Percentiles rank a stretch among this genome's conserved stretches.
phyloP scores from a whole-genome alignment of 2,113 vertebrate species.

The Scomber scombrus region DNA sequence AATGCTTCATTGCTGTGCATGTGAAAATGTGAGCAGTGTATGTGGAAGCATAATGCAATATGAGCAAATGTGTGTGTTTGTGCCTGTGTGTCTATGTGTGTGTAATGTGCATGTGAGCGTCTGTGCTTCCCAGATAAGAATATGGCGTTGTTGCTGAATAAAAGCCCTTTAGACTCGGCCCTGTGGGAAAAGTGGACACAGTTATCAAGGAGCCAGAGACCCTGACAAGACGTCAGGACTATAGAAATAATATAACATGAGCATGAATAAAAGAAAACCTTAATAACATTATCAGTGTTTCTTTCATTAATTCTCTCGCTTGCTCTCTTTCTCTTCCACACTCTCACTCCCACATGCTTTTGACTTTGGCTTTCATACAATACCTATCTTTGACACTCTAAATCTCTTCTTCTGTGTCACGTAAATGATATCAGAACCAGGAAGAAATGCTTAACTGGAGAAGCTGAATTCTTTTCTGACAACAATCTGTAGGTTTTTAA shows the following conservation, averaged over 20 bases:
- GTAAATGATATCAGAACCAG: conserved; percentile 30
- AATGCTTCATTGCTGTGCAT: conserved; percentile 6
- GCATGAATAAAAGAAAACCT: conserved; percentile 47
- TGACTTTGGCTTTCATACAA: conserved; percentile 40
- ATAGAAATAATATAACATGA: conserved; percentile 41
- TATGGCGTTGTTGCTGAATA: conserved; percentile 41
- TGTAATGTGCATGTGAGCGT: conserved; percentile 29
- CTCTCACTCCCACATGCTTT: conserved; percentile 25
- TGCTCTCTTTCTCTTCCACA: conserved; percentile 15
- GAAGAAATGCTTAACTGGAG: not conserved
- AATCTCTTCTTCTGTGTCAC: conserved; percentile 27
- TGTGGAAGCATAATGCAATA: not conserved
- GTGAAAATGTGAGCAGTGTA: not conserved
- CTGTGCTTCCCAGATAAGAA: conserved; percentile 70
- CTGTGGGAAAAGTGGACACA: conserved; percentile 57
- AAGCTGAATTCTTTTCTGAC: not conserved
- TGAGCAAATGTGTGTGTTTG: conserved; percentile 1
- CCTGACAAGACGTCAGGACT: conserved; percentile 53
- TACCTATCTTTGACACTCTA: conserved; percentile 27
- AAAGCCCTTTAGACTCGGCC: conserved; percentile 43
- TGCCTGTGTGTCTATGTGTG: conserved; percentile 3
- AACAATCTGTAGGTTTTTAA: conserved; percentile 3
- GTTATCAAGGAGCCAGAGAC: conserved; percentile 56
- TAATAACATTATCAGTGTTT: conserved; percentile 52
- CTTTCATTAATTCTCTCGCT: conserved; percentile 51